Evolutionary conservation across 2,888 invertebrate species (phyloP).

Genomic region (Galerucella pusilla): DNA sequence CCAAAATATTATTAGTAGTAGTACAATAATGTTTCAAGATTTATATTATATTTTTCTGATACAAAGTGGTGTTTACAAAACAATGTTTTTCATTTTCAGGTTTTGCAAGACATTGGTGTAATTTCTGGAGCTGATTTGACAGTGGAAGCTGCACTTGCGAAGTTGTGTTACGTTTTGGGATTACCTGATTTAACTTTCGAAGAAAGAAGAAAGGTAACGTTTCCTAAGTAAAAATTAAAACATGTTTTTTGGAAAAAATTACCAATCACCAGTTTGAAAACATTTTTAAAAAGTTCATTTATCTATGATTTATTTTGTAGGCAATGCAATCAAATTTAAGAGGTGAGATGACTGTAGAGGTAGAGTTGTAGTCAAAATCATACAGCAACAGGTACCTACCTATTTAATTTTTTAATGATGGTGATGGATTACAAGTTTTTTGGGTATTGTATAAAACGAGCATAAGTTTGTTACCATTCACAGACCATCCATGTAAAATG

Average conservation of each 20-base stretch:
- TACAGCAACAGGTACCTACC: not conserved
- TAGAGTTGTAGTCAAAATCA: not conserved
- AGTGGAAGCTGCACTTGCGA: conserved; percentile 92
- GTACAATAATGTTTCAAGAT: too few relatives aligned
- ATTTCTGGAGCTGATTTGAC: conserved; percentile 90
- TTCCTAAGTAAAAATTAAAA: too few relatives aligned
- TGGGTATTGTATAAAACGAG: not conserved
- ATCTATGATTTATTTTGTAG: conserved; percentile 39
- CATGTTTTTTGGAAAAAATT: not conserved
- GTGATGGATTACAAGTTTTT: not conserved
- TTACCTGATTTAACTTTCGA: conserved; percentile 73
- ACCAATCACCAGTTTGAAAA: not conserved
- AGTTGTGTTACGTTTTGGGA: conserved; percentile 89
- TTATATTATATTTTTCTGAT: too few relatives aligned
- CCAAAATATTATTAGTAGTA: too few relatives aligned
- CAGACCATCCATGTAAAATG: too few relatives aligned
- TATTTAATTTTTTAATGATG: not conserved
- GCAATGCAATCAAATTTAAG: conserved; percentile 47
- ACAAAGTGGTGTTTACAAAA: too few relatives aligned
- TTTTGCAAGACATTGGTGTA: conserved; percentile 76
- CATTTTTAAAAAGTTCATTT: not conserved
- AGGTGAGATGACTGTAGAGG: conserved; percentile 43
- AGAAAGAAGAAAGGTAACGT: conserved; percentile 42
- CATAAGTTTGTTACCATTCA: too few relatives aligned
- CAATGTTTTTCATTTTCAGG: conserved; percentile 58